Conservation (phyloP, 2,113 vertebrate species). For the Galbula dea region DNA sequence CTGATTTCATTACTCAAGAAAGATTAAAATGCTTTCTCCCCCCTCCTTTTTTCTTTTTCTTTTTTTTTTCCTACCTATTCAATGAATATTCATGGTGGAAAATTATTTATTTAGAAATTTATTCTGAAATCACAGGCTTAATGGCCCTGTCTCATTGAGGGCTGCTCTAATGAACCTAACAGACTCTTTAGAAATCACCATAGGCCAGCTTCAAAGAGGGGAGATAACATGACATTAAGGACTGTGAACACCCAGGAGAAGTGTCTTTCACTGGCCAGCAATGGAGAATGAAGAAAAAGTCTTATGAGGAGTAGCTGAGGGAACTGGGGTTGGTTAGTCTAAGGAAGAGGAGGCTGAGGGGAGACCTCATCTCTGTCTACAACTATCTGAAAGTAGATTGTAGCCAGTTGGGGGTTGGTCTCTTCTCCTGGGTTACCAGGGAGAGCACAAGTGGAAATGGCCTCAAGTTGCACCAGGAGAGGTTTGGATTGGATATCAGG, state of each 20-base stretch:
- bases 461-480: too few species aligned
- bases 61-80: background rate
- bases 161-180: background rate
- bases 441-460: too few species aligned
- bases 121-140: conserved; percentile 30
- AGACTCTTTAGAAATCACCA: background rate
- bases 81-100: background rate
- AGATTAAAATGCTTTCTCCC: background rate
- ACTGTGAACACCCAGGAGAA: background rate
- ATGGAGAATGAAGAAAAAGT: background rate
- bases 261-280: background rate
- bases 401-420: too few species aligned
- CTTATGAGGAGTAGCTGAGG: too few species aligned
- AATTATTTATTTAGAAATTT: conserved; percentile 33
- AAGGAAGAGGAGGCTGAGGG: too few species aligned
- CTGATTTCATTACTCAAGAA: conserved; percentile 39
- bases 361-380: too few species aligned
- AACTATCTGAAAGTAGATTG: too few species aligned
- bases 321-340: too few species aligned
- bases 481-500: too few species aligned
- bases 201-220: background rate
- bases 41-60: background rate
- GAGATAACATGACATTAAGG: background rate
- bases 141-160: background rate
- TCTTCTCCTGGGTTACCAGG: too few species aligned